phyloP scores from a whole-genome alignment of 2,113 vertebrate species.

The Chionomys nivalis region DNA sequence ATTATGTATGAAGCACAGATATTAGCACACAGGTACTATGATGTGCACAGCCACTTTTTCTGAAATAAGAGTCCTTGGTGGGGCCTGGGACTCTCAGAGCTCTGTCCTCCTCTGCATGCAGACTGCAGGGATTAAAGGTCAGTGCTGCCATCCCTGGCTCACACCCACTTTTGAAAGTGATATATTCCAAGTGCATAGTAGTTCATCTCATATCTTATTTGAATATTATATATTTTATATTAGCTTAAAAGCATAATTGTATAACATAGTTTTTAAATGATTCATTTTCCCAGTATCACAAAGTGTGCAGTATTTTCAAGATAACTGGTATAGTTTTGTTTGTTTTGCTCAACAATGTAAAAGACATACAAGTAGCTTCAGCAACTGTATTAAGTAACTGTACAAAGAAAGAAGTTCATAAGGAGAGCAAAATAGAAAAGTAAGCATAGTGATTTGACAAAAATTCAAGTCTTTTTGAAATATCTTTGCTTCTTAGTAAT shows the following conservation, averaged over 20 bases:
- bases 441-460: conserved; percentile 77
- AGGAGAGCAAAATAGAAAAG: conserved; percentile 82
- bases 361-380: conserved; percentile 79
- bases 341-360: conserved; percentile 83
- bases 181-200: conserved; percentile 71
- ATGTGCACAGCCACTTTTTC: not conserved
- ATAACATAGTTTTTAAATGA: conserved; percentile 75
- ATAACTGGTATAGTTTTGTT: conserved; percentile 69
- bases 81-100: not conserved
- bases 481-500: conserved; percentile 73
- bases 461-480: conserved; percentile 82
- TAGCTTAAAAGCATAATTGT: conserved; percentile 72
- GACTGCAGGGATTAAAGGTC: not conserved
- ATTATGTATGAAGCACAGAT: conserved; percentile 55
- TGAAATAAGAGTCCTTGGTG: not conserved
- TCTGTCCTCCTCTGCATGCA: not conserved
- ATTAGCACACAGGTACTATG: conserved; percentile 52
- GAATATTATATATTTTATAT: conserved; percentile 64
- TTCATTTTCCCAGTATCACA: conserved; percentile 76
- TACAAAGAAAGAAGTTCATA: conserved; percentile 81
- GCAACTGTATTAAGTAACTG: conserved; percentile 77
- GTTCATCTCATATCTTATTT: conserved; percentile 69
- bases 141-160: not conserved
- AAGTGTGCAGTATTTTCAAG: conserved; percentile 81
- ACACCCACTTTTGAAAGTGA: conserved; percentile 48